These are phyloP conservation scores for Syrphus vitripennis DNA, from an alignment of 2,888 invertebrate species.

Conservation along the genomic window DNA sequence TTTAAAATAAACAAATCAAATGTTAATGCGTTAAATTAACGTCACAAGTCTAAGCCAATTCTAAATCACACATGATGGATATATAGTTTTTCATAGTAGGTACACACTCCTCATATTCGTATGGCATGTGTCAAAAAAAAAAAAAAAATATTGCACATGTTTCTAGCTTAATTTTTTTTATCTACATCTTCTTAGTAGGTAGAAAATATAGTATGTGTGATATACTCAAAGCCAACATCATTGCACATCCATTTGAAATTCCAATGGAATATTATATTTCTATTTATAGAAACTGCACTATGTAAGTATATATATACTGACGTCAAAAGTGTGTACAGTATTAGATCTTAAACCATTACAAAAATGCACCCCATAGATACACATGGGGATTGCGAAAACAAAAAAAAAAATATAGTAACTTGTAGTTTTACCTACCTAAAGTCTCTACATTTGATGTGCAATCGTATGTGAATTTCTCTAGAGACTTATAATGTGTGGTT, in stretches of 20 bases:
- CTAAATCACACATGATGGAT: background rate
- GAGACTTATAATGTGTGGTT: conserved; percentile 18
- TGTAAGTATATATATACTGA: no score
- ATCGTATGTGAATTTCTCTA: background rate
- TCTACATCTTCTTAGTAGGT: background rate
- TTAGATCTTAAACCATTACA: conserved; percentile 13
- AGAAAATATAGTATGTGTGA: background rate
- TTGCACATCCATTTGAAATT: conserved; percentile 58
- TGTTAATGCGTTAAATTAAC: background rate
- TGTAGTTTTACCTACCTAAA: background rate
- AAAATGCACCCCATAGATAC: conserved; percentile 52
- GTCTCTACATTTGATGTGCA: background rate
- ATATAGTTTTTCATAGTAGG: conserved; percentile 13
- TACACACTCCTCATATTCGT: conserved; percentile 8
- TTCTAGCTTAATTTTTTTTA: background rate
- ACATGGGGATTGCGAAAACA: conserved; percentile 23
- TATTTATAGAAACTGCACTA: conserved; percentile 57
- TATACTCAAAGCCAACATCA: conserved; percentile 35
- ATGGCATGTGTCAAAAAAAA: conserved; percentile 56
- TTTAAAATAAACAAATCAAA: background rate
- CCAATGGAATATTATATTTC: conserved; percentile 59
- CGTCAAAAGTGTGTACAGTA: conserved; percentile 39
- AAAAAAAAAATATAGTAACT: background rate
- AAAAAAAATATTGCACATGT: conserved; percentile 9
- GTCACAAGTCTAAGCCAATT: background rate